Conservation (phyloP, 2,888 invertebrate genomes). For the Sturmia bella region DNA sequence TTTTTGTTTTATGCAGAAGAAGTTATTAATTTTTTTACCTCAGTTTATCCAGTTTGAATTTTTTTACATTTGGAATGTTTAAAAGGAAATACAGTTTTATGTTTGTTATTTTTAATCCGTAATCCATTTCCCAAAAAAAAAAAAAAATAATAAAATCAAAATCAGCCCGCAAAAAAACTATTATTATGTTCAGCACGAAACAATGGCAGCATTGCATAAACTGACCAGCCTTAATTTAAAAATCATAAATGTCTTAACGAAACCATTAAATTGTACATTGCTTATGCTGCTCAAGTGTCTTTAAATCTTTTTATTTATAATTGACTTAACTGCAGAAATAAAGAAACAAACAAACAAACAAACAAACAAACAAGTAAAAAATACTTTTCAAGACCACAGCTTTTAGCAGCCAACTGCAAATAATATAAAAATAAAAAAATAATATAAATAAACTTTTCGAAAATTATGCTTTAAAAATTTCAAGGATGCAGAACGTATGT, state of each 20-base stretch:
- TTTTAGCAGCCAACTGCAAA: conserved; percentile 45
- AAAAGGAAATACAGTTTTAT: too few relatives aligned
- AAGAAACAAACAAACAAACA: conserved; percentile 46
- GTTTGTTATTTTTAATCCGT: too few relatives aligned
- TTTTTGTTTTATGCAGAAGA: too few relatives aligned
- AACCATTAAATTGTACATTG: conserved; percentile 24
- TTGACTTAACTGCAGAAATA: conserved; percentile 21
- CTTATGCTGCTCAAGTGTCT: background rate
- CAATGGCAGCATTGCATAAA: background rate
- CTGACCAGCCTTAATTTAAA: conserved; percentile 41
- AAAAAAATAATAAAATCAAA: too few relatives aligned
- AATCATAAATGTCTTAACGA: conserved; percentile 9
- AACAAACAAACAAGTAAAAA: conserved; percentile 59
- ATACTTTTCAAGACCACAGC: conserved; percentile 33
- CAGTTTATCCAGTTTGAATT: too few relatives aligned
- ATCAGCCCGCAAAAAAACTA: too few relatives aligned
- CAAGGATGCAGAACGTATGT: conserved; percentile 56
- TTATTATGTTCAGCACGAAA: too few relatives aligned
- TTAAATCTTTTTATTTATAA: conserved; percentile 21
- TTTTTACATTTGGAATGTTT: too few relatives aligned
- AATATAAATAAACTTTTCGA: conserved; percentile 40
- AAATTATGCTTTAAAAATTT: conserved; percentile 50
- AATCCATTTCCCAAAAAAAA: too few relatives aligned
- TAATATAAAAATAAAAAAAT: conserved; percentile 1
- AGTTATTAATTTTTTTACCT: too few relatives aligned